Percentiles rank a stretch among this genome's conserved stretches.
Evolutionary conservation across 2,113 vertebrate genomes (phyloP).

Genomic region (Indri indri): DNA sequence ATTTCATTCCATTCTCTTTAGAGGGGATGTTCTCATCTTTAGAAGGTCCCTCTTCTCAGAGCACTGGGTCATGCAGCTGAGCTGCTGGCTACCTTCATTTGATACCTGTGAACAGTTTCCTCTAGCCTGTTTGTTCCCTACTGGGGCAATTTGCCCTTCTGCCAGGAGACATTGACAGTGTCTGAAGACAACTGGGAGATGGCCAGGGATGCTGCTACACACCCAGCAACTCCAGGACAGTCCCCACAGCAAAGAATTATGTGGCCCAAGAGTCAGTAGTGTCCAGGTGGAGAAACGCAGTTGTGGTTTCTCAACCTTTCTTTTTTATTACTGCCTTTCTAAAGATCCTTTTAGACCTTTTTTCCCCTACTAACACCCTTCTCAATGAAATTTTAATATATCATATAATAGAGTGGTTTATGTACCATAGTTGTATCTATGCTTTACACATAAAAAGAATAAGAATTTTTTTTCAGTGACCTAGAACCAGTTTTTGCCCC

Average conservation of each 20-base stretch:
- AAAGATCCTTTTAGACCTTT: background rate
- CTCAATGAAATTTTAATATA: background rate
- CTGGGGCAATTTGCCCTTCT: background rate
- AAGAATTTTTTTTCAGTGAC: background rate
- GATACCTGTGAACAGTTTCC: background rate
- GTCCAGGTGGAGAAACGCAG: background rate
- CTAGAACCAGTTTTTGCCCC: background rate
- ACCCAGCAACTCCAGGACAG: fast-evolving
- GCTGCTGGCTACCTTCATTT: background rate
- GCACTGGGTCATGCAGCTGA: background rate
- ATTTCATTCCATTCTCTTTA: background rate
- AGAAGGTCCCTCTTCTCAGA: background rate
- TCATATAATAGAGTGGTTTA: background rate
- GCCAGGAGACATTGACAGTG: background rate
- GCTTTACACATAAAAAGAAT: background rate
- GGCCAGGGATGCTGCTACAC: background rate
- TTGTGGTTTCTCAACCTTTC: background rate
- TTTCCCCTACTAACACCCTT: background rate
- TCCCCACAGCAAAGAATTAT: background rate
- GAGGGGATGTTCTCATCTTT: background rate
- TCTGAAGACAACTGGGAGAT: background rate
- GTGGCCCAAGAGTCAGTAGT: no score
- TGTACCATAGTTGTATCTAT: background rate
- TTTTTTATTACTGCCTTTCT: background rate
- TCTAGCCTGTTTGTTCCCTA: background rate